Evolutionary conservation across 2,113 vertebrate genomes (phyloP).

Genomic region (Rhipidura dahli): DNA sequence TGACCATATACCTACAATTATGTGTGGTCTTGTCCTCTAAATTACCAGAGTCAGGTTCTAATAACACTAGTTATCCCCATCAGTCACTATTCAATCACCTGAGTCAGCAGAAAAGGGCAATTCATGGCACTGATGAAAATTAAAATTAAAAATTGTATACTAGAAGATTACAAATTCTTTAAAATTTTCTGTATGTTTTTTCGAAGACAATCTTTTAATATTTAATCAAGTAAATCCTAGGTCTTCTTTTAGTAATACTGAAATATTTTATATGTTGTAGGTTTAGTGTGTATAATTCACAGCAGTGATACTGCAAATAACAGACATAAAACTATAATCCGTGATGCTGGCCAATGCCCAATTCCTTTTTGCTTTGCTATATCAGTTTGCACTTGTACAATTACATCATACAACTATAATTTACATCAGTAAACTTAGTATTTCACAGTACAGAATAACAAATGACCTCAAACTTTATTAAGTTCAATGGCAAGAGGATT

Average conservation of each 20-base stretch:
- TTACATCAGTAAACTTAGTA: background rate
- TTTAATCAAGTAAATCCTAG: background rate
- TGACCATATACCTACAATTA: fast-evolving
- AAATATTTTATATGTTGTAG: background rate
- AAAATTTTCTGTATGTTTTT: background rate
- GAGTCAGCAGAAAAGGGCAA: background rate
- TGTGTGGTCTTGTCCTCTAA: background rate
- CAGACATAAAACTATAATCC: background rate
- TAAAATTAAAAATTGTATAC: background rate
- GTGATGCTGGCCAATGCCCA: background rate
- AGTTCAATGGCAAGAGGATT: background rate
- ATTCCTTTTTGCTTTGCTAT: background rate
- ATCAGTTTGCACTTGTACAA: background rate
- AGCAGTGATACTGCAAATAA: background rate
- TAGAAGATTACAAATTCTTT: background rate
- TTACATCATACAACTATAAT: background rate
- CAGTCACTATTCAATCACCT: background rate
- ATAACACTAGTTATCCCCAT: background rate
- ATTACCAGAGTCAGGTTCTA: background rate
- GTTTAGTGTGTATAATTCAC: background rate
- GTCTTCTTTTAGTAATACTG: background rate
- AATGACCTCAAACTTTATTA: background rate
- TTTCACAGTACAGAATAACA: background rate
- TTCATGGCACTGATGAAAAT: background rate
- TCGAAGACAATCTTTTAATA: background rate